phyloP scores from a whole-genome alignment of 2,113 vertebrate species.

The Hyperoodon ampullatus region DNA sequence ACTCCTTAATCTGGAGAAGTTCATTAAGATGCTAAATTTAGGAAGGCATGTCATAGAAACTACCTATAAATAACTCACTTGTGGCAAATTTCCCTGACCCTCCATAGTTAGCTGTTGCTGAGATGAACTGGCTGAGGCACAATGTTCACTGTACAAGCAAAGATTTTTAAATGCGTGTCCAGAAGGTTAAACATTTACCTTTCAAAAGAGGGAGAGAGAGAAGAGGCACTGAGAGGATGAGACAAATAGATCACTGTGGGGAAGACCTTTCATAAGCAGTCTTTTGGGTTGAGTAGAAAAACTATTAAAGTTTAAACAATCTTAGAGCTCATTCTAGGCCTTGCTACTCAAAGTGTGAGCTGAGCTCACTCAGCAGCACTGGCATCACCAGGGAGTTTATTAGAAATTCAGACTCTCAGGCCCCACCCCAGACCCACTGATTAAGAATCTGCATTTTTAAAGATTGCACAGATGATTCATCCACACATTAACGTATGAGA shows the following conservation, averaged over 20 bases:
- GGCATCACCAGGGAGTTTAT: not conserved
- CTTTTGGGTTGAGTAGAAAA: not conserved
- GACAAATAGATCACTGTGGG: not conserved
- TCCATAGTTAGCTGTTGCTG: constrained; percentile 45
- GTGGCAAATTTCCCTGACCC: constrained; percentile 67
- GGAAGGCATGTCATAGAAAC: constrained; percentile 23
- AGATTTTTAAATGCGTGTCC: constrained; percentile 39
- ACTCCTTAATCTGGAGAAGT: constrained; percentile 58
- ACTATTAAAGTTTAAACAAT: not conserved
- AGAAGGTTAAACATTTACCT: constrained; percentile 36
- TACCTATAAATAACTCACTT: constrained; percentile 71
- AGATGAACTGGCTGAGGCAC: constrained; percentile 43
- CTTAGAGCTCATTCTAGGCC: not conserved
- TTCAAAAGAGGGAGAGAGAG: not conserved
- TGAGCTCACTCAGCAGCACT: not conserved
- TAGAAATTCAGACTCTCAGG: not conserved
- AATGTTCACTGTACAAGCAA: not conserved
- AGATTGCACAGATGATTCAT: not conserved
- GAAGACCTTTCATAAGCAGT: constrained; percentile 14
- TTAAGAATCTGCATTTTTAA: constrained; percentile 10
- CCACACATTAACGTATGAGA: not conserved
- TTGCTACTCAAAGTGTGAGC: not conserved
- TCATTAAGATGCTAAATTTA: constrained; percentile 73
- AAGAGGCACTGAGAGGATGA: not conserved
- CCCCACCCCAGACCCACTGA: not conserved